Conservation (phyloP, 2,888 invertebrate species). For the Agonopterix subpropinquella region DNA sequence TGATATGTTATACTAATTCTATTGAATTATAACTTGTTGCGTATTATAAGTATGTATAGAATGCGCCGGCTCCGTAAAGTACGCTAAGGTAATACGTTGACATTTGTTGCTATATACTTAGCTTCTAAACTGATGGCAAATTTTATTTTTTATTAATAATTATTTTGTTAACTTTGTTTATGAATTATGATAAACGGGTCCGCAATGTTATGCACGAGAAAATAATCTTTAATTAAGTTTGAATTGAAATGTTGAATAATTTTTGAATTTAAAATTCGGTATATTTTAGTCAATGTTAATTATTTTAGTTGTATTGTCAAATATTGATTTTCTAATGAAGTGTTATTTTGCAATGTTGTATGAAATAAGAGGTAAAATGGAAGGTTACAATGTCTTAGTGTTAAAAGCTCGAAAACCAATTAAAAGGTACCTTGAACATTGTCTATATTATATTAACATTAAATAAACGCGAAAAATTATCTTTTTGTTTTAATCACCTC, state of each 20-base stretch:
- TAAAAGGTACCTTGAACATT: conserved; percentile 75
- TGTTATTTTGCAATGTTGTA: conserved; percentile 71
- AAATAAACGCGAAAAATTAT: conserved; percentile 67
- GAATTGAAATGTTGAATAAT: conserved; percentile 51
- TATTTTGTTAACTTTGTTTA: conserved; percentile 68
- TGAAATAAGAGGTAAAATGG: conserved; percentile 59
- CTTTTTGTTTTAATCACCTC: conserved; percentile 22
- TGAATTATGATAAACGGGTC: conserved; percentile 69
- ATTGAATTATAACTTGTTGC: conserved; percentile 74
- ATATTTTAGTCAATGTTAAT: conserved; percentile 72
- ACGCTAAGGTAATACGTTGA: conserved; percentile 34
- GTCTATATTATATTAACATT: conserved; percentile 77
- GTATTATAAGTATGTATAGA: conserved; percentile 60
- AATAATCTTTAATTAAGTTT: conserved; percentile 62
- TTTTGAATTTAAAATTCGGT: conserved; percentile 67
- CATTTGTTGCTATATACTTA: conserved; percentile 57
- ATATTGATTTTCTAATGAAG: conserved; percentile 58
- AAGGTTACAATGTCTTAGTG: conserved; percentile 70
- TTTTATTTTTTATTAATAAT: conserved; percentile 56
- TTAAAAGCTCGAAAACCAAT: conserved; percentile 73
- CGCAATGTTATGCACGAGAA: conserved; percentile 66
- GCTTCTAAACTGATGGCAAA: conserved; percentile 36
- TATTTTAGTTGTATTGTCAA: conserved; percentile 57
- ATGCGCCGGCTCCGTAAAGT: conserved; percentile 22
- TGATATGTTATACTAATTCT: conserved; percentile 75